Conservation (phyloP, 2,888 invertebrate genomes). For the Sepioteuthis lessoniana region DNA sequence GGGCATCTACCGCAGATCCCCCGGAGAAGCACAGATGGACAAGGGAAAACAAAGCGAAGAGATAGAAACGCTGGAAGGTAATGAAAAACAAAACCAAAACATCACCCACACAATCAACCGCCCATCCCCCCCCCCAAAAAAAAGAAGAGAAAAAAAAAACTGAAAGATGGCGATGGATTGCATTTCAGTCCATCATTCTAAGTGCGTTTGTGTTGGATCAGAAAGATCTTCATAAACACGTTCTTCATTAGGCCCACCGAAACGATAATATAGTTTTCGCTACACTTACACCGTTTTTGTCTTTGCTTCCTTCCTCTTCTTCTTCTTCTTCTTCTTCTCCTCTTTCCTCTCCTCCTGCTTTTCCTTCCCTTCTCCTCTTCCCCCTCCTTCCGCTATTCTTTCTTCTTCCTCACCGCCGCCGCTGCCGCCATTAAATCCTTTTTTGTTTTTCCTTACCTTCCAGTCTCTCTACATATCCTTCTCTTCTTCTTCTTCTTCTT, state of each 20-base stretch:
- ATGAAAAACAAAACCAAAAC: neutral
- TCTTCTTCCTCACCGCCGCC: no score
- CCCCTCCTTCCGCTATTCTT: no score
- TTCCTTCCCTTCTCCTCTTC: no score
- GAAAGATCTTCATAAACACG: neutral
- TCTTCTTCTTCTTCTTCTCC: neutral
- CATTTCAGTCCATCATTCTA: neutral
- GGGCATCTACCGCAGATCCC: constrained; percentile 5
- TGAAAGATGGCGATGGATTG: neutral
- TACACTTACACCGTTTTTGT: neutral
- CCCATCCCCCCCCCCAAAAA: no score
- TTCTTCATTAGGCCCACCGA: neutral
- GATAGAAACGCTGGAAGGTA: neutral
- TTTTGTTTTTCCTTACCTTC: no score
- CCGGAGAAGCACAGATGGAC: neutral
- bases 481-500: no score
- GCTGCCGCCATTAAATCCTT: no score
- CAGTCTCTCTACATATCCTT: no score
- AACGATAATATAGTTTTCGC: neutral
- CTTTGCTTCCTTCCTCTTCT: neutral
- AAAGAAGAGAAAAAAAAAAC: neutral
- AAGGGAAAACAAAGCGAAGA: neutral
- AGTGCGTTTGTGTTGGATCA: neutral
- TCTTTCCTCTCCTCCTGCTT: neutral
- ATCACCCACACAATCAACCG: no score